Evolutionary conservation across 2,797 vertebrate genomes (phyloP), one percentile per base, ranked within the genome.

Genomic region (Alauda arvensis): DNA sequence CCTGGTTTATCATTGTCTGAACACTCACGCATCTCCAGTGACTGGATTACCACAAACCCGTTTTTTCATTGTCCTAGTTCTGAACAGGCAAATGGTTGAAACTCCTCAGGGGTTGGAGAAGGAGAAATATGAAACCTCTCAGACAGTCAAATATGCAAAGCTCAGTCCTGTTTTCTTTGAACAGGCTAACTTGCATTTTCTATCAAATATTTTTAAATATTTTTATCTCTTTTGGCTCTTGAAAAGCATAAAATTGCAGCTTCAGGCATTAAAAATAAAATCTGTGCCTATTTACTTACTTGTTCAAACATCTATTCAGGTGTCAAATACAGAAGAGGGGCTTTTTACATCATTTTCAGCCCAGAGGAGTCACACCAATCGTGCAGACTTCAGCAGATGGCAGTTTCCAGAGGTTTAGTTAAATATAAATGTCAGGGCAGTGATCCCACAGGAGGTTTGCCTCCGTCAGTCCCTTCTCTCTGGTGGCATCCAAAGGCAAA

Each of bases 331-430:
- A 42, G 7, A 37, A 69, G 18, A 70, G 18, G 10, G 14, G 5
- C 1, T 62, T 76, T 68, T 75, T 37, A 19, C 29, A 21, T 7
- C 29, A 0, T 29, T 70, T 48, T 63, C 40, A 65, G 12, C 39
- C 24, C 31, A 37, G 18, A 33, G 17, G 9, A 33, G 24, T 53
- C 28, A 8, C 6, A 24, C 14, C 10, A 39, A 10, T 10, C 45
- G 4, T 1, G 17, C 4, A n/a, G n/a, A 29, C 28, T 42, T 68
- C 59, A 71, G 10, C 8, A 56, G 37, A 8, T 0, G 4, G 57
- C 46, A 55, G 4, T 28, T 81, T 67, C 26, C 39, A 20, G 12
- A 33, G 19, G 51, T 28, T 68, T 71, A 1, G 2, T 53, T 45
- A 9, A 31, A 48, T 20, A 23, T 53, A 80, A 52, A 12, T 8